Conservation (phyloP, 2,113 vertebrate genomes). For the Scortum barcoo region DNA sequence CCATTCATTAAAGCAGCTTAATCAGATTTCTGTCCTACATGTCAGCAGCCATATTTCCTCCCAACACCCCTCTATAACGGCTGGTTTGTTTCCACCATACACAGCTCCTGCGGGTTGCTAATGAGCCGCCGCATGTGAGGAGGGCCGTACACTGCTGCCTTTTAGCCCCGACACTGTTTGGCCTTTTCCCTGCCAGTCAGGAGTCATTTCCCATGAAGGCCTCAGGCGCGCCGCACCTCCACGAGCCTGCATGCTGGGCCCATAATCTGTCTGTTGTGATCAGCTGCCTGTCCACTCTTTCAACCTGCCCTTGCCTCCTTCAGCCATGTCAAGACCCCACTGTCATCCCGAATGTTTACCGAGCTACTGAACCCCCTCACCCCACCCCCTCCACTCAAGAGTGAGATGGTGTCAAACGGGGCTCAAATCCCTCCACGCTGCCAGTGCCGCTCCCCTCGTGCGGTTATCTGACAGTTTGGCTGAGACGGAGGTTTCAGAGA, state of each 20-base stretch:
- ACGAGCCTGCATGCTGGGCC: slow-evolving; percentile 55
- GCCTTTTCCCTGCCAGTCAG: slow-evolving; percentile 87
- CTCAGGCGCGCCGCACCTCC: slow-evolving; percentile 75
- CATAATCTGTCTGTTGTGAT: slow-evolving; percentile 86
- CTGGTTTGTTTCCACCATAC: slow-evolving; percentile 86
- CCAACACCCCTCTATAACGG: slow-evolving; percentile 81
- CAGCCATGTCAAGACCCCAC: slow-evolving; percentile 81
- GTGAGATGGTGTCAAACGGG: slow-evolving; percentile 60
- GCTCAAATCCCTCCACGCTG: slow-evolving; percentile 47
- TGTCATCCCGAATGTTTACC: slow-evolving; percentile 80
- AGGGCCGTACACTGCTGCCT: slow-evolving; percentile 86
- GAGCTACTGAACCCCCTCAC: slow-evolving; percentile 57
- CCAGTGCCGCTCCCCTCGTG: slow-evolving; percentile 31
- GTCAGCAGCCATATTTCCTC: slow-evolving; percentile 83
- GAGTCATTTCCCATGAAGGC: slow-evolving; percentile 90
- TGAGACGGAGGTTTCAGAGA: slow-evolving; percentile 63
- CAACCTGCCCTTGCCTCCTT: slow-evolving; percentile 57
- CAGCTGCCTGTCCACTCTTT: slow-evolving; percentile 63
- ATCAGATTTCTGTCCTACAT: slow-evolving; percentile 84
- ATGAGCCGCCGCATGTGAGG: slow-evolving; percentile 74
- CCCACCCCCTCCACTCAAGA: slow-evolving; percentile 34
- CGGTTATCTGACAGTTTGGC: slow-evolving; percentile 58
- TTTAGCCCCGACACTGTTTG: slow-evolving; percentile 82
- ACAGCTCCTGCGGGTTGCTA: slow-evolving; percentile 69
- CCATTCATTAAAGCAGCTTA: slow-evolving; percentile 78